Evolutionary conservation across 2,113 vertebrate genomes (phyloP).

Genomic region (Motacilla alba): DNA sequence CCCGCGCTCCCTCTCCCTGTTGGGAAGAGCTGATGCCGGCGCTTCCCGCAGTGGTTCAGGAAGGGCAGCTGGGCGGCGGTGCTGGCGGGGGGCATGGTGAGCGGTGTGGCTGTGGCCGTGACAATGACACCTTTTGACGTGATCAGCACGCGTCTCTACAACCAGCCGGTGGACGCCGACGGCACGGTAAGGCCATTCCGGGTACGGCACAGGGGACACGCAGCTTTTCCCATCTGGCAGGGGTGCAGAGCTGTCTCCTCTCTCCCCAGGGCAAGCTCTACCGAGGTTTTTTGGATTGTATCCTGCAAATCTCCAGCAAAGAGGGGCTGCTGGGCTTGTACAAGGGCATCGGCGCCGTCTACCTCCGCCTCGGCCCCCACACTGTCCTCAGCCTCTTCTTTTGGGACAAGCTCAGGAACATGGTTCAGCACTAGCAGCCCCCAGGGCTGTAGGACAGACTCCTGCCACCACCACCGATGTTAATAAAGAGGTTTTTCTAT

Average conservation of each 20-base stretch:
- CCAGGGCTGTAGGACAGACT: background rate
- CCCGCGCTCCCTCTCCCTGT: accelerated
- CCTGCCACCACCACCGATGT: background rate
- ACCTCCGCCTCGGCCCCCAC: conserved; percentile 90
- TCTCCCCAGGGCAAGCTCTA: conserved; percentile 84
- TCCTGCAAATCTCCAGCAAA: conserved; percentile 81
- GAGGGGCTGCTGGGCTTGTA: conserved; percentile 87
- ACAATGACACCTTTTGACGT: conserved; percentile 94
- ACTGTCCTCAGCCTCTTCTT: conserved; percentile 94
- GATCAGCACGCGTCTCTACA: conserved; percentile 93
- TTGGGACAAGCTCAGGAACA: conserved; percentile 89
- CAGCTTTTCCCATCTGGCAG: accelerated
- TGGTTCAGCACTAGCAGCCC: conserved; percentile 42
- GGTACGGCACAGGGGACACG: accelerated
- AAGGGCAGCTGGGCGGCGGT: conserved; percentile 85
- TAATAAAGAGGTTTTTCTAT: conserved; percentile 50
- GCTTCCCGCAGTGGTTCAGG: conserved; percentile 76
- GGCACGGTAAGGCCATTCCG: conserved; percentile 69
- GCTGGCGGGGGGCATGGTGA: conserved; percentile 85
- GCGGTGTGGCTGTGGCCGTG: conserved; percentile 83
- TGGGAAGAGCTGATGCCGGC: background rate
- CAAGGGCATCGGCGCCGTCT: conserved; percentile 90
- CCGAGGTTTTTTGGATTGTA: conserved; percentile 83
- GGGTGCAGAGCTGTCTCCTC: background rate
- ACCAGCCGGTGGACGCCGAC: conserved; percentile 86